These are phyloP conservation scores for Gymnorhina tibicen DNA, from an alignment of 2,113 vertebrate genomes.

Conservation along the genomic window DNA sequence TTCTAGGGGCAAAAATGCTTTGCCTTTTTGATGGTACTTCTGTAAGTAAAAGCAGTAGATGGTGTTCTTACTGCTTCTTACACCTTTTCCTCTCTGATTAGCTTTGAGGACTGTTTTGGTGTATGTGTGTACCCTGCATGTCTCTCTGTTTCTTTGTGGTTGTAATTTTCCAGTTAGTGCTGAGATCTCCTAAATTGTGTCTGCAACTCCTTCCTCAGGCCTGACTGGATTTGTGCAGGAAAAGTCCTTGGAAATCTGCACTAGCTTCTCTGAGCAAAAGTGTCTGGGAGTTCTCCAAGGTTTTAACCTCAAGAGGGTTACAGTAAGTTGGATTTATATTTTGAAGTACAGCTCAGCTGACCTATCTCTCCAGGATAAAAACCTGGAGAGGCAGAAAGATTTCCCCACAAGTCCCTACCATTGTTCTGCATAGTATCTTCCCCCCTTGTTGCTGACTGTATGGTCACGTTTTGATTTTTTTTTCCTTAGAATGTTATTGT, in stretches of 20 bases:
- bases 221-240: background rate
- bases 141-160: background rate
- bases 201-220: background rate
- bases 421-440: accelerated
- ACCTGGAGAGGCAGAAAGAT: background rate
- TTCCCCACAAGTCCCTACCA: background rate
- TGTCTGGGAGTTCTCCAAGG: background rate
- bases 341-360: background rate
- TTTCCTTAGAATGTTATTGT: background rate
- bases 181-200: background rate
- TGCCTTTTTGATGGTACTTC: background rate
- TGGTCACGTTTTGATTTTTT: background rate
- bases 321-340: constrained; percentile 31
- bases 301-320: background rate
- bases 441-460: background rate
- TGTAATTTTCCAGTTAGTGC: background rate
- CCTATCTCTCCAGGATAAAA: background rate
- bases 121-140: accelerated
- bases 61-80: background rate
- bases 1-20: background rate
- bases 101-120: background rate
- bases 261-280: background rate
- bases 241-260: background rate
- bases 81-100: background rate
- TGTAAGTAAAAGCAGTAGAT: background rate